Evolutionary conservation across 2,888 invertebrate genomes (phyloP).

Genomic region (Rhimphoctona megacephalus): DNA sequence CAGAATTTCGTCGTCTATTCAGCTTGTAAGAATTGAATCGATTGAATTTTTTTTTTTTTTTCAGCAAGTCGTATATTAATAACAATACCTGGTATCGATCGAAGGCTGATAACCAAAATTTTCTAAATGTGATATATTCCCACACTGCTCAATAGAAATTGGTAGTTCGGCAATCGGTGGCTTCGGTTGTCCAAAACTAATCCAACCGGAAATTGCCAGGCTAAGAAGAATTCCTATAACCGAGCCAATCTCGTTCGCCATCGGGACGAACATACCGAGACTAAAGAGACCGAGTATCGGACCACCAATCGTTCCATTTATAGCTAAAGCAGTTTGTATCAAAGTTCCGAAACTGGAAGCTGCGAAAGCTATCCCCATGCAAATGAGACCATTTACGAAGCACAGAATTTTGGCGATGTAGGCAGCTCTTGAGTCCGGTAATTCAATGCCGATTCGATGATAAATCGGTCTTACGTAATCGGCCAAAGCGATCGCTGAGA

Average conservation of each 20-base stretch:
- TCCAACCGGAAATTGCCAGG: slow-evolving; percentile 72
- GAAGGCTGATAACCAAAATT: slow-evolving; percentile 21
- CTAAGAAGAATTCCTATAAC: slow-evolving; percentile 75
- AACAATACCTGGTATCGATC: slow-evolving; percentile 57
- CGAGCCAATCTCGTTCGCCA: slow-evolving; percentile 88
- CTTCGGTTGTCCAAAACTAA: slow-evolving; percentile 77
- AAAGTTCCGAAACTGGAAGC: slow-evolving; percentile 77
- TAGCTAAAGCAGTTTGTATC: slow-evolving; percentile 89
- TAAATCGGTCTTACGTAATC: slow-evolving; percentile 90
- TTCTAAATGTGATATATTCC: slow-evolving; percentile 62
- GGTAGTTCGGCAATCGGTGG: slow-evolving; percentile 71
- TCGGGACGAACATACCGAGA: slow-evolving; percentile 94
- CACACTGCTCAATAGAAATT: slow-evolving; percentile 73
- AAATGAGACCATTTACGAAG: slow-evolving; percentile 74
- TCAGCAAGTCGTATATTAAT: background rate
- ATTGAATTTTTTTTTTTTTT: background rate
- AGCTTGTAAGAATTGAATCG: background rate
- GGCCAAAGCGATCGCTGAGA: slow-evolving; percentile 95
- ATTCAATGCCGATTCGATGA: slow-evolving; percentile 86
- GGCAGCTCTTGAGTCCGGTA: slow-evolving; percentile 91
- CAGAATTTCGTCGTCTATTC: background rate
- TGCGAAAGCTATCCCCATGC: slow-evolving; percentile 76
- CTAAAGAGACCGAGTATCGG: slow-evolving; percentile 94
- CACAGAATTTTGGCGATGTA: slow-evolving; percentile 85
- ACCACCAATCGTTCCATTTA: slow-evolving; percentile 94